Evolutionary conservation across 2,113 vertebrate species (phyloP), one percentile per base, ranked within the genome.

Genomic region (Ciconia boyciana): DNA sequence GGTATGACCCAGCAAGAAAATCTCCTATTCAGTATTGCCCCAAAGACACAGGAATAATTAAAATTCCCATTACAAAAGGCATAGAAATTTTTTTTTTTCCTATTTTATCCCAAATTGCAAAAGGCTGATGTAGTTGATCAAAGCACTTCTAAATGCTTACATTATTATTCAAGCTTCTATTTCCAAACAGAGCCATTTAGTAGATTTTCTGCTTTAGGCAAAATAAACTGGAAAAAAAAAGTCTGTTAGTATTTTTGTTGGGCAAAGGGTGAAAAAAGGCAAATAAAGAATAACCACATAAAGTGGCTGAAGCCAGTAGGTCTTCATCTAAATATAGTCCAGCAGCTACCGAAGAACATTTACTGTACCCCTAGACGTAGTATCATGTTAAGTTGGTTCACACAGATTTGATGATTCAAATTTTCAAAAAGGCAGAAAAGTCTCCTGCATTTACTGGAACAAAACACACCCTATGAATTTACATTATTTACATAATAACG

Each of bases 131-230:
- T 85, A 65, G 85, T 96, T 96, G 97, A 97, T 97, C 96, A 97
- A 97, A 97, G 95, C 83, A 93, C 91, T 96, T 97, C 92, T 95
- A 97, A 97, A 95, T 92, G 93, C 82, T 96, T 96, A 93, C 84
- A 89, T 94, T 95, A 96, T 96, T 96, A 97, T 95, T 97, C 94
- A 96, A 97, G 86, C 52, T 95, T 93, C 81, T 96, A 89, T 95
- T 97, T 97, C 89, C 92, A 96, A 92, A 95, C 43, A 89, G 89
- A 96, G 83, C 94, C 90, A 97, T 96, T 97, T 96, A 97, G 96
- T 93, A 97, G 61, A 92, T 96, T 94, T 97, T 94, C 90, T 95
- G 91, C 96, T 95, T 97, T 43, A 89, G 60, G 93, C 89, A 92
- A 92, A 96, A 82, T 43, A 95, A 96, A 69, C 85, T 39, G 32